Conservation (phyloP, 2,113 vertebrate genomes). For the Taurulus bubalis region DNA sequence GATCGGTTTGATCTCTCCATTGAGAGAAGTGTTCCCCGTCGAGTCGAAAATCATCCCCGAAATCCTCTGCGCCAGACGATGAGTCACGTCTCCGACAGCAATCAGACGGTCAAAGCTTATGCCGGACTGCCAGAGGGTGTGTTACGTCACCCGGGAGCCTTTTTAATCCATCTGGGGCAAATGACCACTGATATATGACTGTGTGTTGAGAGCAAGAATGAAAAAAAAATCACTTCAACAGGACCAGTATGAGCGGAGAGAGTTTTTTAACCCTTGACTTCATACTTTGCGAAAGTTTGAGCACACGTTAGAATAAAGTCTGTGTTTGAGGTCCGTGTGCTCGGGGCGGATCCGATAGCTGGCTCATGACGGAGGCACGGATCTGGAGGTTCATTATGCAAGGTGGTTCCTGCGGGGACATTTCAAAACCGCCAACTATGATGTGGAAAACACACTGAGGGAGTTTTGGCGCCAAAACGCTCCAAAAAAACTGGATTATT, state of each 20-base stretch:
- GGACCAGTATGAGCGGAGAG: not conserved
- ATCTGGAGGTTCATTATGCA: constrained; percentile 54
- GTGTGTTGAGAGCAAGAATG: not conserved
- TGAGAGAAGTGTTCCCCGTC: not conserved
- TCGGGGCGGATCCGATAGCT: no score
- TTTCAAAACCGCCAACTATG: constrained; percentile 13
- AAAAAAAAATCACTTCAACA: not conserved
- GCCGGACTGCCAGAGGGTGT: not conserved
- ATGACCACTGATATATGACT: constrained; percentile 23
- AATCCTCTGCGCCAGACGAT: not conserved
- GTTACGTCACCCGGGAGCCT: constrained; percentile 54
- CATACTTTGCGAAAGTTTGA: not conserved
- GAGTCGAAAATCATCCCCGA: not conserved
- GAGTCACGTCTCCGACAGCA: constrained; percentile 16
- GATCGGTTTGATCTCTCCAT: not conserved
- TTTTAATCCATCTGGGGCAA: constrained; percentile 45
- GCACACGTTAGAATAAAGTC: not conserved
- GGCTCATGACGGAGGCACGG: not conserved
- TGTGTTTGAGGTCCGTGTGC: no score
- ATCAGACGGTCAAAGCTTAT: constrained; percentile 7
- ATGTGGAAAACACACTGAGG: constrained; percentile 21
- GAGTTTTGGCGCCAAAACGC: constrained; percentile 9
- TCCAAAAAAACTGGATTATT: not conserved
- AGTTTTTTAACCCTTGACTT: not conserved
- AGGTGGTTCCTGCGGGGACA: constrained; percentile 30